A percentile compares a stretch with the other conserved stretches of the same genome.
Evolutionary conservation across 2,797 vertebrate species (phyloP).

Genomic region (Tragelaphus oryx): DNA sequence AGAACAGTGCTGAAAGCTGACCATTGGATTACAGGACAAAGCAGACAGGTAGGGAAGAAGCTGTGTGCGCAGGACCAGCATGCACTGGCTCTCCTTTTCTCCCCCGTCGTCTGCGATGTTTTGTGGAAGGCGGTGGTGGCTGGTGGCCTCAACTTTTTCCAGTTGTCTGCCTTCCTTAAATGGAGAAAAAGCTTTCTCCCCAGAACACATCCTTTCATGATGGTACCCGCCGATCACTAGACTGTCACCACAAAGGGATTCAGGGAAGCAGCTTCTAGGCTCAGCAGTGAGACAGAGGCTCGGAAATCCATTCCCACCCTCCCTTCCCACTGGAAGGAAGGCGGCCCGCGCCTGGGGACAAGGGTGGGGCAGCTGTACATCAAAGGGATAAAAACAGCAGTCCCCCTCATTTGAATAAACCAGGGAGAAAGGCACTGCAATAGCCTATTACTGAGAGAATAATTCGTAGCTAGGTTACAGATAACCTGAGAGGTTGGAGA

Average conservation of each 20-base stretch:
- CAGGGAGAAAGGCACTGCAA: not conserved
- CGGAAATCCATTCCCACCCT: not conserved
- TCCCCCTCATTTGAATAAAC: not conserved
- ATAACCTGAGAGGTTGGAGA: not conserved
- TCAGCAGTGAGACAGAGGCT: not conserved
- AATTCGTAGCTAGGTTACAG: slow-evolving; percentile 9
- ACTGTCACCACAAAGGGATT: not conserved
- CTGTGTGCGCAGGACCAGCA: not conserved
- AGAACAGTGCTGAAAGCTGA: not conserved
- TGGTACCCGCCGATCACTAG: not conserved
- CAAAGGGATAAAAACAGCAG: not conserved
- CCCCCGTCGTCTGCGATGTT: not conserved
- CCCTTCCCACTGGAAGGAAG: not conserved
- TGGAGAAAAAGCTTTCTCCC: not conserved
- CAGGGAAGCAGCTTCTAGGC: not conserved
- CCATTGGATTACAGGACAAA: not conserved
- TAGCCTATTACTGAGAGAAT: not conserved
- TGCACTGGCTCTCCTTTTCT: not conserved
- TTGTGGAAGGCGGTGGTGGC: not conserved
- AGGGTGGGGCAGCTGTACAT: not conserved
- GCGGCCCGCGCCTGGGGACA: not conserved
- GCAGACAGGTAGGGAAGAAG: not conserved
- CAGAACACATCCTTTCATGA: not conserved
- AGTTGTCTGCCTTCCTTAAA: not conserved
- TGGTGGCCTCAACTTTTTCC: not conserved